Evolutionary conservation across 2,113 vertebrate genomes (phyloP), one percentile per base, ranked within the genome.

Genomic region (Engraulis encrasicolus): DNA sequence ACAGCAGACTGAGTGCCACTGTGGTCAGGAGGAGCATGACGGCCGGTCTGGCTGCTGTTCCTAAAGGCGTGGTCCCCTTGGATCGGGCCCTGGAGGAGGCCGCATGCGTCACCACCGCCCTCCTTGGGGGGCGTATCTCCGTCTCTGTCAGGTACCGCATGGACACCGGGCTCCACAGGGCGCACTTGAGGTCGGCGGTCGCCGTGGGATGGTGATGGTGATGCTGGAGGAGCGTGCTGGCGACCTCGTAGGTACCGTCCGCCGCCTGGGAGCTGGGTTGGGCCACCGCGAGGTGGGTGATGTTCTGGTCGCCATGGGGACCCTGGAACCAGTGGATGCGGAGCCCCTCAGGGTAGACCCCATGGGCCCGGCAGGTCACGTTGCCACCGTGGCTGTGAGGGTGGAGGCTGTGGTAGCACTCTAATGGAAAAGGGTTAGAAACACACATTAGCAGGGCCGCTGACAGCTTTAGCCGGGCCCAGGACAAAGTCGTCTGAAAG

Each of bases 311-410:
- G n/a, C n/a, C n/a, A n/a, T n/a, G 12, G 9, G 50, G 23, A 0
- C 79, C 79, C 50, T 79, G 38, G 48, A 31, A n/a, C 50, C 50
- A 50, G 79, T 80, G 79, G 38, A 79, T 50, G 9, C 31, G 79
- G 45, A 48, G n/a, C n/a, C n/a, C 27, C 79, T 49, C 78, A 31
- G 23, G 50, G 18, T 31, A 48, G 31, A 74, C 66, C 12, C 27
- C 79, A 31, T 23, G 23, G n/a, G 14, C 48, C 9, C 45, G 11
- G 31, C 79, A 80, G 9, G 37, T 79, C 78, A n/a, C 38, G 6
- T 48, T 49, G 9, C 78, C 18, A 40, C 9, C n/a, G 4, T 15
- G 37, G 17, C 17, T 79, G 78, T 79, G 78, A 27, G 6, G 1
- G 34, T 49, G 78, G 78, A 79, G 78, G 0, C n/a, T 34, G 45